Conservation (phyloP, 2,888 invertebrate species). For the Lamellibrachia satsuma region DNA sequence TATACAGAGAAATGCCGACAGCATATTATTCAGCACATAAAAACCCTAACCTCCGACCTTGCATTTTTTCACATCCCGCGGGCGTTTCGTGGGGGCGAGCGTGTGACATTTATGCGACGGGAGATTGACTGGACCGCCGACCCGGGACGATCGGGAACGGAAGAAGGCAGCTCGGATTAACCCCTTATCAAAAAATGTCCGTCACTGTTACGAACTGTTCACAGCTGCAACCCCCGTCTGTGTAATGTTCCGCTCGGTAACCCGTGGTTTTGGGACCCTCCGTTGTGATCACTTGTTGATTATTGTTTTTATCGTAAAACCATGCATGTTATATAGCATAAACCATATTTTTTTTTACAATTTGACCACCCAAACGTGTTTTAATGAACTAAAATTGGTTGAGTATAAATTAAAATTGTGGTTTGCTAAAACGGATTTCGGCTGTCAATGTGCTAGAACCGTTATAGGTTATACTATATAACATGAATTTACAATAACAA, state of each 20-base stretch:
- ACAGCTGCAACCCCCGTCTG: not conserved
- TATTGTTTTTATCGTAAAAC: not conserved
- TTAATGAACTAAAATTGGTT: not conserved
- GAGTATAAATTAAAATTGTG: not conserved
- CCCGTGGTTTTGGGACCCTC: not conserved
- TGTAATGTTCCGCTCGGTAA: not conserved
- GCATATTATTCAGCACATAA: not conserved
- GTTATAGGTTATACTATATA: too few species aligned
- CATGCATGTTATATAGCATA: too few species aligned
- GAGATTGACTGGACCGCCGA: not conserved
- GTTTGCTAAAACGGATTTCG: too few species aligned
- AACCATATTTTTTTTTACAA: not conserved
- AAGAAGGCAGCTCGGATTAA: not conserved
- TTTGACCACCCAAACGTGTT: not conserved
- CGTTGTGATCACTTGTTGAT: not conserved
- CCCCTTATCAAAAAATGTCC: not conserved
- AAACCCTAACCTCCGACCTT: not conserved
- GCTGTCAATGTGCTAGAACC: too few species aligned
- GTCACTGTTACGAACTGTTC: conserved; percentile 5
- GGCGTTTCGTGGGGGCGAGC: not conserved
- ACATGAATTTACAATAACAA: too few species aligned
- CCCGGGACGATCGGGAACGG: not conserved
- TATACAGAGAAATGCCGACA: not conserved
- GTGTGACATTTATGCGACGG: not conserved
- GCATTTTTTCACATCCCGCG: not conserved